Evolutionary conservation across 1,140 invertebrate species (phyloP), one percentile per base, ranked within the genome.

Genomic region (Lasioglossum albipes): DNA sequence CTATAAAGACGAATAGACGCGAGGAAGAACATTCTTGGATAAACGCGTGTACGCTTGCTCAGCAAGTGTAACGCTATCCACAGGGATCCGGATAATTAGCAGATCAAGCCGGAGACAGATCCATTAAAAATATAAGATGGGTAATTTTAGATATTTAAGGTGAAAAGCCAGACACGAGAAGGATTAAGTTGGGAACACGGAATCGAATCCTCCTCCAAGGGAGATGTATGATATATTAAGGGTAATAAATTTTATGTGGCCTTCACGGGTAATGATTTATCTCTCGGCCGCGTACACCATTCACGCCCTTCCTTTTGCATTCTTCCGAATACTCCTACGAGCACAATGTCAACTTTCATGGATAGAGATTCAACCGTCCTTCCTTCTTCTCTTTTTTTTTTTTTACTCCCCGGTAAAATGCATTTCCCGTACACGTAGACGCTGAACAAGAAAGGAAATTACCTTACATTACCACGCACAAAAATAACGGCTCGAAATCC

Each of bases 211-310:
- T 57, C 74, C 52, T 68, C 45, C 36, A 5, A 57, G 31, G 31
- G 36, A 75, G 31, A 67, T 75, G 64, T 67, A 42, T 57, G 49
- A 75, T 76, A 76, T 76, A 76, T 76, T 76, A 68, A 27, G 64
- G 65, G 49, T 69, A 42, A 76, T 76, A 76, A 76, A 76, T 76
- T 68, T 69, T 69, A 59, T 69, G 65, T 12, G n/a, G 31, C 49
- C 13, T 20, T 13, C 64, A n/a, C 12, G 9, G 65, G n/a, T 76
- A 76, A 76, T 69, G 49, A 76, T 76, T 57, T 76, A 76, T 68
- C 45, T 42, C 16, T 22, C 45, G 9, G 18, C 22, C 65, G 57
- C 62, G 16, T n/a, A 41, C 74, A 66, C 7, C 42, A 2, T 68
- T 36, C 12, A 1, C 5, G 6, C 4, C 20, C 0, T 66, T 59